Base-by-base conservation (phyloP, 2,797 vertebrate species). In the Agapornis canus region DNA sequence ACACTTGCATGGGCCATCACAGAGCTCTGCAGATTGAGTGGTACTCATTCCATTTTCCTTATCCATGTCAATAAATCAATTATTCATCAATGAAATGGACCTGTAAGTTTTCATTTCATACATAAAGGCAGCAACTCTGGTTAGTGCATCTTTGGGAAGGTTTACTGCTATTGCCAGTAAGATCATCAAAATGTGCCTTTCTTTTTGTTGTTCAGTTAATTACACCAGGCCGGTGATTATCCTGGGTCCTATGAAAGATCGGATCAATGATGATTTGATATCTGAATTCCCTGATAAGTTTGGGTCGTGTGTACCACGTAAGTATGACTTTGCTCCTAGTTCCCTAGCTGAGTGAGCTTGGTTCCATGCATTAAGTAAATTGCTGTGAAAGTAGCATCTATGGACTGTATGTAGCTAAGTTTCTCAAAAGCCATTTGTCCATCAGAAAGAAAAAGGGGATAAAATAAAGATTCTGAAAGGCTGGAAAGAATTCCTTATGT, bases 241-340 rank as follows among this genome's bases (percentile, higher is more conserved):
- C 96, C 98, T 99, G 63, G 99, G 99, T 51, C 99, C 99, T 17
- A 99, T 99, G 99, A 99, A 99, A 97, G 99, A 99, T 97, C 98
- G 99, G 83, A 98, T 99, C 97, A 99, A 99, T 10, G 99, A 99
- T 37, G 99, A 99, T 95, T 98, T 99, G 95, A 99, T 99, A 97
- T 99, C 99, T 13, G 99, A 99, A 96, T 99, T 99, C 93, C 99
- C 99, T 39, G 99, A 99, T 92, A 99, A 99, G 96, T 99, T 99
- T 97, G 99, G 99, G 57, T 99, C 99, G 1, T 99, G 99, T 88
- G 99, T 99, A 71, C 99, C 99, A 96, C 99, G 99, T 99, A 98
- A 99, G 99, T 99, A 96, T 40, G 12, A 18, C 61, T 89, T 88
- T 45, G 49, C 42, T 59, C 25, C 72, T 71, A 7, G 3, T 57